Evolutionary conservation across 2,888 invertebrate species (phyloP).

Genomic region (Ophion slaviceki): DNA sequence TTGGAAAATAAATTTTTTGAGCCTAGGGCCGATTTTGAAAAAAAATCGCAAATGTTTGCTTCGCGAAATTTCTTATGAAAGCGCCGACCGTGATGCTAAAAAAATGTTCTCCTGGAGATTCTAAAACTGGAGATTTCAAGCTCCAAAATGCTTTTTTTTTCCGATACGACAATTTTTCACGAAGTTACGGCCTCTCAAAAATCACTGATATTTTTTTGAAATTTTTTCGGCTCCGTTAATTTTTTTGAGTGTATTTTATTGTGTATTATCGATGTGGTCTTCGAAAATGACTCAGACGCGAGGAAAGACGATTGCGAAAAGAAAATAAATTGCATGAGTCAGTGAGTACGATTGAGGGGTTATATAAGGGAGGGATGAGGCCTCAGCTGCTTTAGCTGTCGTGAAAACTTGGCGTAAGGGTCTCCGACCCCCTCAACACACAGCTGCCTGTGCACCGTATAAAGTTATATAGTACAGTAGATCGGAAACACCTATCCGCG

Average conservation of each 20-base stretch:
- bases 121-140: too few species aligned
- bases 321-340: slow-evolving; percentile 43
- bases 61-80: too few species aligned
- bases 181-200: too few species aligned
- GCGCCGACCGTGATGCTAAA: too few species aligned
- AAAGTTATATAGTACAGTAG: slow-evolving; percentile 38
- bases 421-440: slow-evolving; percentile 75
- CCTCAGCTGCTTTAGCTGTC: slow-evolving; percentile 66
- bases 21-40: too few species aligned
- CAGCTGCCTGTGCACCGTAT: slow-evolving; percentile 72
- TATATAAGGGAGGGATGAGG: slow-evolving; percentile 34
- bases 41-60: too few species aligned
- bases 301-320: slow-evolving; percentile 23
- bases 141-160: too few species aligned
- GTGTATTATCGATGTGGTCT: background rate
- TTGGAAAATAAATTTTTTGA: too few species aligned
- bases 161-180: too few species aligned
- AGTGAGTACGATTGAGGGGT: slow-evolving; percentile 44
- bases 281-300: background rate
- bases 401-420: slow-evolving; percentile 73
- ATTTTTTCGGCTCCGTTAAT: too few species aligned
- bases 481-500: slow-evolving; percentile 45
- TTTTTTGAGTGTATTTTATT: background rate
- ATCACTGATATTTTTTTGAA: too few species aligned
- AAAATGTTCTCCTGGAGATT: too few species aligned